Evolutionary conservation across 2,113 vertebrate genomes (phyloP).

Genomic region (Mormyrus iriodes): DNA sequence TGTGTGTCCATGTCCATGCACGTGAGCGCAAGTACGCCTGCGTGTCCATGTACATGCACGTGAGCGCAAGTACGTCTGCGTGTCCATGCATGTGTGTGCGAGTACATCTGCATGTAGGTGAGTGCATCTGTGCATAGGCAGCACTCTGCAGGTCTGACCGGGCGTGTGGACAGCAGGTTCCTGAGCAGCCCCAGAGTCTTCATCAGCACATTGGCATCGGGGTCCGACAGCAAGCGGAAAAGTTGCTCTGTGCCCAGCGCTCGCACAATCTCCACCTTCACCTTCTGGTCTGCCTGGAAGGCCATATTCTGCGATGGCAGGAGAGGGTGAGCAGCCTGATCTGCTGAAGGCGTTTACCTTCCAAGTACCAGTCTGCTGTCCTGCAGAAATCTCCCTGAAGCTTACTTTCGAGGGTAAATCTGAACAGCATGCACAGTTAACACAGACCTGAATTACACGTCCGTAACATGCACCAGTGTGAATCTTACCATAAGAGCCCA

Average conservation of each 20-base stretch:
- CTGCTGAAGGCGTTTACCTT: not conserved
- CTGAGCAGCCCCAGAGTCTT: constrained; percentile 94
- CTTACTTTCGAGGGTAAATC: not conserved
- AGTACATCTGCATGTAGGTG: constrained; percentile 20
- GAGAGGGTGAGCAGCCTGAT: not conserved
- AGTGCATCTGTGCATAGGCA: not conserved
- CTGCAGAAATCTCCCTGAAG: not conserved
- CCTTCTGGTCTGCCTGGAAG: constrained; percentile 98
- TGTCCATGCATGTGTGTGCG: not conserved
- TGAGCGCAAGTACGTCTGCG: not conserved
- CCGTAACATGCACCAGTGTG: not conserved
- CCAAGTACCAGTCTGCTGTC: not conserved
- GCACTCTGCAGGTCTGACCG: constrained; percentile 65
- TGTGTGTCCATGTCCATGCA: not conserved
- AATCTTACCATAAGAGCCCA: constrained; percentile 94
- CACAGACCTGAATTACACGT: not conserved
- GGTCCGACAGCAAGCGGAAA: constrained; percentile 91
- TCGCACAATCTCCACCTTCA: constrained; percentile 92
- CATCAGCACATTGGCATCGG: constrained; percentile 92
- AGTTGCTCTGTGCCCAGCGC: constrained; percentile 94
- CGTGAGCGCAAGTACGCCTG: not conserved
- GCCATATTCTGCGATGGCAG: constrained; percentile 81
- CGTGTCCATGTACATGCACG: not conserved
- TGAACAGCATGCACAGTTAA: not conserved
- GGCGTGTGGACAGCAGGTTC: constrained; percentile 90